Evolutionary conservation across 2,888 invertebrate genomes (phyloP), one percentile per base, ranked within the genome.

Genomic region (Cephus nigrinus): DNA sequence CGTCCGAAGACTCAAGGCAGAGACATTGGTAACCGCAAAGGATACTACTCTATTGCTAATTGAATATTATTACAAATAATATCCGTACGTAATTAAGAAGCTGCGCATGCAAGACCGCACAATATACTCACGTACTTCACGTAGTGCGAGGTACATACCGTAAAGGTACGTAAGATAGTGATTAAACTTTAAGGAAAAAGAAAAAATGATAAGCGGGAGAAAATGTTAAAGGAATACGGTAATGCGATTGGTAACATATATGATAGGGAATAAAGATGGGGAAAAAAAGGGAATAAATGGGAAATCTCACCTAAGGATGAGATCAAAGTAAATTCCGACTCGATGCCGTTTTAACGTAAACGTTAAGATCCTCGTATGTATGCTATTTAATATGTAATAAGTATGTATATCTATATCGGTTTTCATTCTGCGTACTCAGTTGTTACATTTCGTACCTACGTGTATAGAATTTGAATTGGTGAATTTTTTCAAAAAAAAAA

Each of bases 1-100:
- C 86, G 86, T 87, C 86, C 84, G 84, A 85, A 23, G 71, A 85
- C 82, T 81, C 81, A 83, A 84, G 75, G 75, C 75, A 74, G 71
- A 71, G 33, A 76, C 78, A 76, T 76, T 34, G 72, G 76, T 78
- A 76, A 76, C 55, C 73, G 72, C 36, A 73, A 75, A 69, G 80
- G 86, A 87, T 84, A 85, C 80, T 84, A 85, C 80, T 86, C 83
- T 86, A 86, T 86, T 84, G 84, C 83, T 88, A 87, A 88, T 88
- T 85, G 86, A 88, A 82, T 85, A 84, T 83, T 86, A 86, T 83
- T 86, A 86, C 83, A 85, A 86, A 88, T 87, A 87, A 86, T 88
- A 88, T 86, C 86, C 87, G 86, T 89, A 87, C 86, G 87, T 89
- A 88, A 88, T 86, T 88, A 88, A 55, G 33, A 73, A 88, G 87